phyloP scores from a whole-genome alignment of 2,888 invertebrate species.

The Pollenia griseotomentosa region DNA sequence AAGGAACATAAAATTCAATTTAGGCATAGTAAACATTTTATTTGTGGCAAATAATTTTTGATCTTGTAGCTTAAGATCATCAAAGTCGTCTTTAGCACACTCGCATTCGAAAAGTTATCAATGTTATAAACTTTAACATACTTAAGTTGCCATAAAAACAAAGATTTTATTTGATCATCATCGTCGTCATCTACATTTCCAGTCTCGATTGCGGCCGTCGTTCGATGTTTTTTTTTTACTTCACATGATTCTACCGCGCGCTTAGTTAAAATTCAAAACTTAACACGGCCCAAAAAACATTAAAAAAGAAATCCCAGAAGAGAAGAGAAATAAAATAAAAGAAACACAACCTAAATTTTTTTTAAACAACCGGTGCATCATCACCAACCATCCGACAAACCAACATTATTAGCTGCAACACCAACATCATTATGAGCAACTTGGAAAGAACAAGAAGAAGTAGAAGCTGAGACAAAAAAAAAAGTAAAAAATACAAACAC shows the following conservation, averaged over 20 bases:
- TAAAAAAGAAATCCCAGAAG: constrained; percentile 12
- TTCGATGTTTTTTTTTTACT: constrained; percentile 18
- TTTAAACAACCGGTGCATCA: constrained; percentile 54
- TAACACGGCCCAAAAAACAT: constrained; percentile 28
- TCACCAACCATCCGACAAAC: constrained; percentile 30
- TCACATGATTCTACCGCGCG: constrained; percentile 29
- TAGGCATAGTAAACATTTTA: constrained; percentile 39
- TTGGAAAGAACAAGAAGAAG: constrained; percentile 26
- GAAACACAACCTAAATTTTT: constrained; percentile 39
- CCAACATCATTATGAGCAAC: constrained; percentile 37
- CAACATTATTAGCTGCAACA: constrained; percentile 52
- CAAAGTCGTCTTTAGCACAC: constrained; percentile 60
- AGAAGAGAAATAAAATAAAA: background rate
- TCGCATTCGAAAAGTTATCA: constrained; percentile 61
- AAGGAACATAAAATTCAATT: constrained; percentile 29
- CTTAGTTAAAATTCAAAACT: constrained; percentile 43
- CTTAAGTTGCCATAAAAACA: constrained; percentile 80
- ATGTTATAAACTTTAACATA: constrained; percentile 72
- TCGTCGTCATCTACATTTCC: constrained; percentile 60
- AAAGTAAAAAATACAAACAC: constrained; percentile 35
- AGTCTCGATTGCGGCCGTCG: constrained; percentile 1
- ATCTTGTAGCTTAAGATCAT: constrained; percentile 60
- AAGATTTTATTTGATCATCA: constrained; percentile 80
- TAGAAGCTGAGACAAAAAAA: constrained; percentile 7
- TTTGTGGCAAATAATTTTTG: constrained; percentile 56